Evolutionary conservation across 1,140 invertebrate species (phyloP).

Genomic region (Paraescarpia echinospica): DNA sequence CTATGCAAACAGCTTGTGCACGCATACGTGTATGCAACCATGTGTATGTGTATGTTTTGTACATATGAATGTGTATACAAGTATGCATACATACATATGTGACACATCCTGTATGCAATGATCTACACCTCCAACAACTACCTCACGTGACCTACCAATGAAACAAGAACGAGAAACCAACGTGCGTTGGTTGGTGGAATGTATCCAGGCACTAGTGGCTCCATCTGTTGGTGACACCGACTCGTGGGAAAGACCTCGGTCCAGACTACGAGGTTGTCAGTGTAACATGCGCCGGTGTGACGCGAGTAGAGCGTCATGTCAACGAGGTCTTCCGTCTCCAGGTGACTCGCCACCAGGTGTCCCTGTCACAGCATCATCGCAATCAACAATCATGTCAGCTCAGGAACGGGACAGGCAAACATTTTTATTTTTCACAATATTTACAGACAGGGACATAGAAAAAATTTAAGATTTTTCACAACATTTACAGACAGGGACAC

Average conservation of each 20-base stretch:
- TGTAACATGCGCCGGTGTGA: slow-evolving; percentile 31
- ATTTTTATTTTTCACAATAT: too few species aligned
- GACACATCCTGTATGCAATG: background rate
- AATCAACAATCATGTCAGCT: background rate
- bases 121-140: background rate
- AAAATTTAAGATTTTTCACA: too few species aligned
- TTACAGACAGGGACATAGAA: too few species aligned
- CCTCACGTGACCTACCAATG: slow-evolving; percentile 56
- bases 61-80: too few species aligned
- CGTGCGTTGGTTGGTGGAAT: slow-evolving; percentile 42
- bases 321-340: slow-evolving; percentile 47
- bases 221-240: slow-evolving; percentile 35
- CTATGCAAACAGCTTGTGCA: too few species aligned
- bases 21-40: too few species aligned
- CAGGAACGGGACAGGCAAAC: too few species aligned
- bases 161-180: slow-evolving; percentile 56
- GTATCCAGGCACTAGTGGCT: slow-evolving; percentile 39
- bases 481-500: too few species aligned
- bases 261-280: slow-evolving; percentile 56
- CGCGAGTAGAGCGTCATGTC: slow-evolving; percentile 50
- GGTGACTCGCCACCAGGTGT: slow-evolving; percentile 54
- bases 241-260: slow-evolving; percentile 52
- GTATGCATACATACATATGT: background rate
- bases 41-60: too few species aligned
- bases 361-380: slow-evolving; percentile 41